Conservation (phyloP, 1,140 invertebrate genomes). For the Aphaenogaster rudis region DNA sequence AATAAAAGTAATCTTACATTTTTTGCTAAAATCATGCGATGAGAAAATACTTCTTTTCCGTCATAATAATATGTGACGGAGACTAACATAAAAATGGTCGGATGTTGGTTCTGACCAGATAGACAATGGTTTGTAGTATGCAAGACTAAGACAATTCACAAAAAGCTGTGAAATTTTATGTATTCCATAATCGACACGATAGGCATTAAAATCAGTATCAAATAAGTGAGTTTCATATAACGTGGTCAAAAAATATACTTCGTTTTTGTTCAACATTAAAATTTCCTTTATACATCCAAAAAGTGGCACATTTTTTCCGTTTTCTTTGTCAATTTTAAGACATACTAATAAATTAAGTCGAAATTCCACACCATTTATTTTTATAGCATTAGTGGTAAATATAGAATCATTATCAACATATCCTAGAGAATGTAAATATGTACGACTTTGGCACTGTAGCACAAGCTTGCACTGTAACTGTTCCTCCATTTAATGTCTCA, state of each 20-base stretch:
- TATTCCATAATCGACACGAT: background rate
- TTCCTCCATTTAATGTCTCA: background rate
- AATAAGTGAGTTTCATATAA: constrained; percentile 12
- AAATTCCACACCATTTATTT: constrained; percentile 20
- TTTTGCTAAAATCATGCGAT: no score
- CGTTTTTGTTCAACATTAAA: background rate
- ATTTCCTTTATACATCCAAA: constrained; percentile 13
- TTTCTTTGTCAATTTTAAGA: background rate
- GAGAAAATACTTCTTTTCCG: background rate
- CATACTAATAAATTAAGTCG: constrained; percentile 5
- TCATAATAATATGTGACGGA: constrained; percentile 13
- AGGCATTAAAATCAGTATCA: constrained; percentile 9
- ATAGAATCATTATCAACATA: background rate
- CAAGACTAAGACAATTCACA: background rate
- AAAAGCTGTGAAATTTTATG: background rate
- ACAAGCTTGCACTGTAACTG: background rate
- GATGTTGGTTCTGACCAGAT: constrained; percentile 2
- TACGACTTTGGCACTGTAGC: background rate
- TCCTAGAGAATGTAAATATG: background rate
- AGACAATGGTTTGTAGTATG: background rate
- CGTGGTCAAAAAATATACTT: constrained; percentile 7
- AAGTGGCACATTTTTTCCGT: background rate
- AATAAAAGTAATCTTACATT: background rate
- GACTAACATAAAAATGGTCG: background rate
- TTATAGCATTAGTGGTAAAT: constrained; percentile 3